Percentiles rank a stretch among this genome's conserved stretches.
Conservation (phyloP, 2,113 vertebrate genomes). For the Neotoma lepida region DNA sequence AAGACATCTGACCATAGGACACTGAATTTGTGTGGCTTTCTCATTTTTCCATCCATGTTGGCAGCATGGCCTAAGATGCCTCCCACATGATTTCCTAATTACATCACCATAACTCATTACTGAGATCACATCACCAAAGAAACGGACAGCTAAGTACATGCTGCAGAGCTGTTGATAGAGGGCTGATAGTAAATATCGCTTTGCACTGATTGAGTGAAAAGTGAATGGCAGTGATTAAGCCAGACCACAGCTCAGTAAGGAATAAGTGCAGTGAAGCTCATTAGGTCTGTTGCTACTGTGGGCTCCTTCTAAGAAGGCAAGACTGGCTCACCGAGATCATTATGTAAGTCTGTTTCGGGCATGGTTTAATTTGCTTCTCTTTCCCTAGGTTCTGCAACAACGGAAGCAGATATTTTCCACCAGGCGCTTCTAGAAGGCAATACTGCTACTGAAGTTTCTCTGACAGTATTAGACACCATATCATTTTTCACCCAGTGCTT, state of each 20-base stretch:
- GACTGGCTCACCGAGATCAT: not conserved
- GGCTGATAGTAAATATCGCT: not conserved
- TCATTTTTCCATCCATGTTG: slow-evolving; percentile 25
- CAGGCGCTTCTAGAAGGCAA: slow-evolving; percentile 96
- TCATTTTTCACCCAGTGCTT: slow-evolving; percentile 95
- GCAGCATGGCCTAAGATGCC: not conserved
- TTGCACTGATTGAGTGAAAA: not conserved
- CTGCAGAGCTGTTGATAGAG: not conserved
- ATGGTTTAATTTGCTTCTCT: not conserved
- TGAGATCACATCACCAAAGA: slow-evolving; percentile 27
- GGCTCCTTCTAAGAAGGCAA: not conserved
- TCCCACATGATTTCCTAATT: slow-evolving; percentile 14
- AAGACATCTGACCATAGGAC: not conserved
- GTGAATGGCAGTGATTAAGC: not conserved
- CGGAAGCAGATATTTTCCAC: slow-evolving; percentile 95
- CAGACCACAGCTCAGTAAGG: slow-evolving; percentile 24
- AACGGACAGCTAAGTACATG: not conserved
- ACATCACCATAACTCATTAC: not conserved
- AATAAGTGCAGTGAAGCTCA: not conserved
- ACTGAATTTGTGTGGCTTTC: slow-evolving; percentile 7
- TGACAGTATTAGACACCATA: slow-evolving; percentile 94
- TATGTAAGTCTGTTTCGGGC: not conserved
- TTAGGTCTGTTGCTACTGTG: not conserved
- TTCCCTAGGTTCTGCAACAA: slow-evolving; percentile 87
- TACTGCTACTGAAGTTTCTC: slow-evolving; percentile 92